Conservation (phyloP, 2,797 vertebrate genomes). For the Silurus lanzhouensis region DNA sequence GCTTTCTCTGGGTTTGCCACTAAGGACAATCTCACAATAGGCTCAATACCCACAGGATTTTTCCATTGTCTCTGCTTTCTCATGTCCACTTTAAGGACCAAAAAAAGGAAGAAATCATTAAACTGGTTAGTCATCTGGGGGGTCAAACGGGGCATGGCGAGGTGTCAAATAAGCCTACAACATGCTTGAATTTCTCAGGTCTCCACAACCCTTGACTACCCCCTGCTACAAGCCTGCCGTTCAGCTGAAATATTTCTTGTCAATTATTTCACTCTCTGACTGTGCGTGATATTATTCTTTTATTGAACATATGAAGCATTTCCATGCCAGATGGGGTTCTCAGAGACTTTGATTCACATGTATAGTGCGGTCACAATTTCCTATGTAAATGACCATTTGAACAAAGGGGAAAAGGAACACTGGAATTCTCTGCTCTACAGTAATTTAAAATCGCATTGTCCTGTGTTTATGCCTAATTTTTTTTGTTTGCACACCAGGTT, state of each 20-base stretch:
- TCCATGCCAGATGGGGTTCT: not conserved
- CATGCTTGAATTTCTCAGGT: slow-evolving; percentile 17
- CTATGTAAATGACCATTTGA: not conserved
- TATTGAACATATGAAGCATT: not conserved
- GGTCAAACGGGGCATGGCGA: slow-evolving; percentile 3
- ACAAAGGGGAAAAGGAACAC: not conserved
- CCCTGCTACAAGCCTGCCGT: slow-evolving; percentile 7
- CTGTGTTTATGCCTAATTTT: not conserved
- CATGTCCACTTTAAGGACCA: slow-evolving; percentile 23
- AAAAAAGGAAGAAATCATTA: slow-evolving; percentile 27
- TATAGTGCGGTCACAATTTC: slow-evolving; percentile 8
- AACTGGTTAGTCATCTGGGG: slow-evolving; percentile 16
- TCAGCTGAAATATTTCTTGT: slow-evolving; percentile 11
- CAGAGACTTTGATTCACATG: not conserved
- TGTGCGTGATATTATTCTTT: not conserved
- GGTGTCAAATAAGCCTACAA: slow-evolving; percentile 1
- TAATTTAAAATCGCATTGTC: not conserved
- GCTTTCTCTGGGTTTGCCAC: not conserved
- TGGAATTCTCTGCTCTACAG: not conserved
- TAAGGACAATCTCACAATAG: not conserved
- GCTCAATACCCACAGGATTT: slow-evolving; percentile 18
- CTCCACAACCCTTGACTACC: slow-evolving; percentile 4
- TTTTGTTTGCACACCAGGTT: not conserved
- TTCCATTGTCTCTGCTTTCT: slow-evolving; percentile 4
- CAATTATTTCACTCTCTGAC: slow-evolving; percentile 30